Evolutionary conservation across 2,797 vertebrate species (phyloP).

Genomic region (Fratercula arctica): DNA sequence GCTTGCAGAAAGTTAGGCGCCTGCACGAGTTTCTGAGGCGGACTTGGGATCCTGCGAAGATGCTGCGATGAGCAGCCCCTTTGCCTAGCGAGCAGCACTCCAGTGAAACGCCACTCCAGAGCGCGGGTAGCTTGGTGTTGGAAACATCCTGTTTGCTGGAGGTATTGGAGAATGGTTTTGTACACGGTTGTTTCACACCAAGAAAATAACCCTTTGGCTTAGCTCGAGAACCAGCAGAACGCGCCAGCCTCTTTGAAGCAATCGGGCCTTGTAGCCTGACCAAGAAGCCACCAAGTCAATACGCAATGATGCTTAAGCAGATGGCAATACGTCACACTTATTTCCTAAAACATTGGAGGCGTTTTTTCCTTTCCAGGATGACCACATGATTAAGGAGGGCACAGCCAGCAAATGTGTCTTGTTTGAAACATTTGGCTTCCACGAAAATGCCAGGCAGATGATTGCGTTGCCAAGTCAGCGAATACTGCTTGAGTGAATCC

Average conservation of each 20-base stretch:
- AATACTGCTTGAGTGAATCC: background rate
- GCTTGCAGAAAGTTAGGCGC: background rate
- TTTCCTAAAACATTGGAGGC: background rate
- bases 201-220: background rate
- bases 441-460: background rate
- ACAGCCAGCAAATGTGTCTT: background rate
- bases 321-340: rapidly evolving
- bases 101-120: background rate
- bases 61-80: rapidly evolving
- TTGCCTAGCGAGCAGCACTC: background rate
- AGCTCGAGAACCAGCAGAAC: background rate
- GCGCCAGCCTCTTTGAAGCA: background rate
- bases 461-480: rapidly evolving
- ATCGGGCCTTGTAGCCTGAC: background rate
- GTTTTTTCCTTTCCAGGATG: background rate
- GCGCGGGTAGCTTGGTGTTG: background rate
- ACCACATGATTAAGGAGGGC: background rate
- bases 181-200: background rate
- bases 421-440: background rate
- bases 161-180: background rate
- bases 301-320: background rate
- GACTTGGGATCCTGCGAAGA: background rate
- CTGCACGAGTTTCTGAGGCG: rapidly evolving
- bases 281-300: background rate
- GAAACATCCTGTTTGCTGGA: background rate